Evolutionary conservation across 2,888 invertebrate species (phyloP), one percentile per base, ranked within the genome.

Genomic region (Priapulus caudatus): DNA sequence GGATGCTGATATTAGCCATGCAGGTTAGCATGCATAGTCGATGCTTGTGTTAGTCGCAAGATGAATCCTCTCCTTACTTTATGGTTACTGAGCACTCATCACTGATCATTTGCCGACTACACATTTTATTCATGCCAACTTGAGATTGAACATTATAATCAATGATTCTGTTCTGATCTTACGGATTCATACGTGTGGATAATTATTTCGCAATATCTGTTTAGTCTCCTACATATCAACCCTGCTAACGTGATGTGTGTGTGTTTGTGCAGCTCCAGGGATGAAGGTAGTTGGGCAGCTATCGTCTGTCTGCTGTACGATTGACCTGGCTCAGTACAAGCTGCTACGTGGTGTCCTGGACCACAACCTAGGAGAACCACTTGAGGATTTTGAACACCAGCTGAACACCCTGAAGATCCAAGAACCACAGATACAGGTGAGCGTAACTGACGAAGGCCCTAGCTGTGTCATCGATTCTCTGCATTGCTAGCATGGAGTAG

Each of bases 281-380:
- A 80, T 88, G 71, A 83, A 84, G 64, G 78, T 91, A 16, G 82
- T 83, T 56, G 93, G 91, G 19, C 82, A 82, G 23, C 74, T 95
- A 54, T 84, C 89, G 1, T 86, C 88, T 24, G 78, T 93, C 63
- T 83, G 86, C 70, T 82, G 83, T 56, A 79, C 83, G 45, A 71
- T 95, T 53, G 86, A 89, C 73, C 77, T 85, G 48, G 78, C 81
- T 48, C 90, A 92, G 70, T 93, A 91, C 73, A 83, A 84, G 69
- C 74, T 93, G 44, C 79, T 95, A 50, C 79, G 87, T 55, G 92
- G 91, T 18, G 78, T 95, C 54, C 75, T 95, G 4, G 79, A 82
- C 1, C 85, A 86, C 72, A 95, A 95, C 74, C 80, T 95, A 57
- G 91, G 88, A 1, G 93, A 92, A 71, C 77, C 79, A 61, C 78